phyloP scores from a whole-genome alignment of 1,140 invertebrate species.

The Drosophila suzukii region DNA sequence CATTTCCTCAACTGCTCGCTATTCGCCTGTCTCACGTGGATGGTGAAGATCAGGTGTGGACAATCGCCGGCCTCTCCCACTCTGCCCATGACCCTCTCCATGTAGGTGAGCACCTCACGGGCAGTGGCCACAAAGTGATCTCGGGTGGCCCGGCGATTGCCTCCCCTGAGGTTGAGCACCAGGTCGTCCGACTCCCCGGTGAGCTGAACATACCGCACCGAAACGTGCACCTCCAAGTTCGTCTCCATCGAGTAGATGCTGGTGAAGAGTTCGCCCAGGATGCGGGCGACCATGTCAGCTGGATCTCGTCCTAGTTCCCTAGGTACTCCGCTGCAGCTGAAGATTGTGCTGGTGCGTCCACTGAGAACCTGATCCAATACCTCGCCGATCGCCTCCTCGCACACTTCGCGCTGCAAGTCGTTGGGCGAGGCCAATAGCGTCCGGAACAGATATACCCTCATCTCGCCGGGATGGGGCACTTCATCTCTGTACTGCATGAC shows the following conservation, averaged over 20 bases:
- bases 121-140: conserved; percentile 47
- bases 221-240: conserved; percentile 38
- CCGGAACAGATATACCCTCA: conserved; percentile 62
- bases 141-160: not conserved
- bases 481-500: not conserved
- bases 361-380: conserved; percentile 45
- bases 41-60: conserved; percentile 33
- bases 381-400: conserved; percentile 35
- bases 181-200: conserved; percentile 1
- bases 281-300: conserved; percentile 33
- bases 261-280: conserved; percentile 38
- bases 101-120: conserved; percentile 41
- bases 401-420: conserved; percentile 29
- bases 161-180: not conserved
- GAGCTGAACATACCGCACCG: conserved; percentile 29
- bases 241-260: conserved; percentile 26
- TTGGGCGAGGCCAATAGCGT: conserved; percentile 27
- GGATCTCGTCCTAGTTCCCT: not conserved
- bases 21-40: conserved; percentile 39
- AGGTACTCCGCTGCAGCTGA: conserved; percentile 31
- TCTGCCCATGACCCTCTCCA: conserved; percentile 13
- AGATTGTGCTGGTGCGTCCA: conserved; percentile 37
- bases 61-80: not conserved
- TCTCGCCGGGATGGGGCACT: conserved; percentile 19
- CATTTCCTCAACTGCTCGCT: conserved; percentile 12